phyloP scores from a whole-genome alignment of 2,888 invertebrate species.

The Nephrotoma flavescens region DNA sequence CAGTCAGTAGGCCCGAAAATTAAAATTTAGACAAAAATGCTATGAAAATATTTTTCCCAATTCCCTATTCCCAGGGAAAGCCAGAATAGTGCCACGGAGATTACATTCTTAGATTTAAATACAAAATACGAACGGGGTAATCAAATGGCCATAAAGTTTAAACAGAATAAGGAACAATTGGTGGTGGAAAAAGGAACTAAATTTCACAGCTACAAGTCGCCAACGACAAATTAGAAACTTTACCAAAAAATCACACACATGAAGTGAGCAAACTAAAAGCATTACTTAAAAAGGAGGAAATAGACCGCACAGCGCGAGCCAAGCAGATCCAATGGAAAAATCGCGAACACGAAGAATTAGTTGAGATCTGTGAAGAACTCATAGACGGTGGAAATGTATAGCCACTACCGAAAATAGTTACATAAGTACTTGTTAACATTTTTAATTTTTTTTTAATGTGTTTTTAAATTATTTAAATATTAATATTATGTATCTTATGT shows the following conservation, averaged over 20 bases:
- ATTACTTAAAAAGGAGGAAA: conserved; percentile 76
- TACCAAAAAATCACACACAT: conserved; percentile 57
- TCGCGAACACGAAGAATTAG: conserved; percentile 79
- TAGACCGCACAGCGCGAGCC: conserved; percentile 71
- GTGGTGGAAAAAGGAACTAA: conserved; percentile 43
- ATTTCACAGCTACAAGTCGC: too few relatives aligned
- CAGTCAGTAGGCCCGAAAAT: too few relatives aligned
- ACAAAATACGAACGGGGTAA: conserved; percentile 32
- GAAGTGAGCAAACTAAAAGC: conserved; percentile 77
- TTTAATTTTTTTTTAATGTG: neutral
- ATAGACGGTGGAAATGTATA: conserved; percentile 39
- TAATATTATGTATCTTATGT: neutral
- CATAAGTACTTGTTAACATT: neutral
- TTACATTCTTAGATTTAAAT: neutral
- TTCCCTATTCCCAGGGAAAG: too few relatives aligned
- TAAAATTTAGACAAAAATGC: too few relatives aligned
- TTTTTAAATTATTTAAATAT: neutral
- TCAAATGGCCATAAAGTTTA: conserved; percentile 29
- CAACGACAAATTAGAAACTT: conserved; percentile 67
- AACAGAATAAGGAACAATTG: conserved; percentile 29
- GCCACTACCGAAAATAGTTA: neutral
- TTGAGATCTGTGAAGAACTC: conserved; percentile 86
- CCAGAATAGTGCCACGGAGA: neutral
- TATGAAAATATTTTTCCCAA: too few relatives aligned
- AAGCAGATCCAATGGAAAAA: conserved; percentile 77